Percentiles rank a stretch among this genome's conserved stretches.
These are phyloP conservation scores for Hypsopygia costalis DNA, from an alignment of 2,888 invertebrate genomes.

Conservation along the genomic window DNA sequence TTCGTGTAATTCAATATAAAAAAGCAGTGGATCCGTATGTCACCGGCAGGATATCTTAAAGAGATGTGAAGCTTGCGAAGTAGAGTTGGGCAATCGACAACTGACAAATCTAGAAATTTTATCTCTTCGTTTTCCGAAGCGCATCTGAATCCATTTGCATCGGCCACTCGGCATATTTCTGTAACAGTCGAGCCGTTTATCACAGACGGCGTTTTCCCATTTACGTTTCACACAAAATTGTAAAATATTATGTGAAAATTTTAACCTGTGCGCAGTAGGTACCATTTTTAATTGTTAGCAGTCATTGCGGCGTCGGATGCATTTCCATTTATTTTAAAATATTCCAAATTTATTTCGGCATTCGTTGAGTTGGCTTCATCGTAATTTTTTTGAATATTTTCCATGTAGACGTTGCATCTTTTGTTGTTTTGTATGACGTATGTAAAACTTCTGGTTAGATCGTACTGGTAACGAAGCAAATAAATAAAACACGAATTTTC, in stretches of 20 bases:
- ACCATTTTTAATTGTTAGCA: conserved; percentile 20
- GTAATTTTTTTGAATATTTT: no score
- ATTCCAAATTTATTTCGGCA: no score
- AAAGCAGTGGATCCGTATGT: no score
- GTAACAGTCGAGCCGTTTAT: conserved; percentile 50
- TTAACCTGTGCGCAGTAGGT: conserved; percentile 22
- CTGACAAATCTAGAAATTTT: conserved; percentile 10
- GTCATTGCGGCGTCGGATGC: conserved; percentile 7
- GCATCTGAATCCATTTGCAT: conserved; percentile 51
- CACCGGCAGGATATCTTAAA: no score
- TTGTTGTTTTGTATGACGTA: no score
- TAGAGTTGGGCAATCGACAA: not conserved
- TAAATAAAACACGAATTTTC: no score
- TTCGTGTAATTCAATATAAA: no score
- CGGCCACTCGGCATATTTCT: conserved; percentile 55
- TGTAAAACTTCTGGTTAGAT: no score
- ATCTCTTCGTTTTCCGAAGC: conserved; percentile 25
- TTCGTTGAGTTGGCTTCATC: no score
- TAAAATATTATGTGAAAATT: conserved; percentile 49
- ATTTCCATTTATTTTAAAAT: conserved; percentile 12
- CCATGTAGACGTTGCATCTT: no score
- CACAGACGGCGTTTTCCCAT: conserved; percentile 35
- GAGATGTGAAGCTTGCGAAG: no score
- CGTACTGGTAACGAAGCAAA: no score
- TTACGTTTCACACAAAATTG: conserved; percentile 44